These are phyloP conservation scores for Nebria ingens DNA, from an alignment of 1,140 invertebrate species.

Conservation along the genomic window DNA sequence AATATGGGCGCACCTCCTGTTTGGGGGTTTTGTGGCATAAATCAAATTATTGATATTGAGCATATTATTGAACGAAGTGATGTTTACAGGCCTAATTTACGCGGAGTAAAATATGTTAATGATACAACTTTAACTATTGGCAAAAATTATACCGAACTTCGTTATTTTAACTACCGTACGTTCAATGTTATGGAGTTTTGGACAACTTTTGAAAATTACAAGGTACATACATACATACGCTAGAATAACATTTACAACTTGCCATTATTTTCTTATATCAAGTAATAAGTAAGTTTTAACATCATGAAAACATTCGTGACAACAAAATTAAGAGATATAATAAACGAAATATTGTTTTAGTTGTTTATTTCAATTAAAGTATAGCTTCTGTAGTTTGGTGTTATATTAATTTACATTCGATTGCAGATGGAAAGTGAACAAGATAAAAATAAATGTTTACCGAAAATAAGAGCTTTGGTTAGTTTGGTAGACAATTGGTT, in stretches of 20 bases:
- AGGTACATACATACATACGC: no score
- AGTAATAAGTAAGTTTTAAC: constrained; percentile 27
- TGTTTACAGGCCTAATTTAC: constrained; percentile 29
- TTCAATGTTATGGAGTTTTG: constrained; percentile 30
- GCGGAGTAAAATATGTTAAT: constrained; percentile 18
- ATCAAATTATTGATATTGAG: constrained; percentile 37
- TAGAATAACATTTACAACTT: no score
- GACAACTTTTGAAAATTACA: no score
- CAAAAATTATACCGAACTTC: constrained; percentile 34
- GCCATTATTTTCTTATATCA: no score
- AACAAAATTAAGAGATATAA: constrained; percentile 13
- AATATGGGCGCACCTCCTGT: constrained; percentile 42
- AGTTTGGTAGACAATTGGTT: constrained; percentile 37
- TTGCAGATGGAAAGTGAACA: no score
- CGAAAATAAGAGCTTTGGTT: constrained; percentile 33
- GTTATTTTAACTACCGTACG: constrained; percentile 36
- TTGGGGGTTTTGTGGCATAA: constrained; percentile 43
- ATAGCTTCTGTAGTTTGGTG: constrained; percentile 15
- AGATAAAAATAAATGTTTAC: constrained; percentile 22
- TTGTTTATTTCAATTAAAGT: no score
- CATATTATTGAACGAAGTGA: constrained; percentile 37
- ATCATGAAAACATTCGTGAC: constrained; percentile 25
- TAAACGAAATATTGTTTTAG: constrained; percentile 19
- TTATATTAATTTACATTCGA: not conserved
- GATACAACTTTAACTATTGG: constrained; percentile 36